These are phyloP conservation scores for Bombus confusus DNA, from an alignment of 1,140 invertebrate genomes.

Conservation along the genomic window DNA sequence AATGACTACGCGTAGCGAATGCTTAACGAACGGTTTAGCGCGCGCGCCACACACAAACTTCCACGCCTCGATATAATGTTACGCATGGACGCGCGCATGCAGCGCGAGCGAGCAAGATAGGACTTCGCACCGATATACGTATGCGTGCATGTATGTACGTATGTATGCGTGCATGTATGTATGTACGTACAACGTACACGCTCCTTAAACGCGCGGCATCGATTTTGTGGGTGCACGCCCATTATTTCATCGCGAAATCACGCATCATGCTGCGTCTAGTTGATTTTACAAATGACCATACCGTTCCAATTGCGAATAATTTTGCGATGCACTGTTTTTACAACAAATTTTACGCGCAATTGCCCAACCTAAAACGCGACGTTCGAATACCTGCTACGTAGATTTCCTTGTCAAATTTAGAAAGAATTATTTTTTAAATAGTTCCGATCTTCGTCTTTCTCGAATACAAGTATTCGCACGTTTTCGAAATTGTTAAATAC, in stretches of 20 bases:
- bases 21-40: conserved; percentile 33
- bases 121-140: conserved; percentile 1
- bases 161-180: too few species aligned
- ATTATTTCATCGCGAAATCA: conserved; percentile 30
- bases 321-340: neutral
- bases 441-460: neutral
- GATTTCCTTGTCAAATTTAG: too few species aligned
- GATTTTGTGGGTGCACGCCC: conserved; percentile 26
- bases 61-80: conserved; percentile 1
- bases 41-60: conserved; percentile 37
- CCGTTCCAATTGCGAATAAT: neutral
- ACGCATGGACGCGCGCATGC: conserved; percentile 26
- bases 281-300: neutral
- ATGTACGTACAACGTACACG: neutral
- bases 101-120: neutral
- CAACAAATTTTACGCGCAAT: neutral
- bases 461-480: too few species aligned
- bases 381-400: neutral
- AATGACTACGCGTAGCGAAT: conserved; percentile 36
- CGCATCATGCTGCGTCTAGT: too few species aligned
- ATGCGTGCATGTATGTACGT: too few species aligned
- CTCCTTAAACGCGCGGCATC: conserved; percentile 24
- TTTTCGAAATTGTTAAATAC: too few species aligned
- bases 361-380: neutral
- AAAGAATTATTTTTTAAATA: neutral